phyloP scores from a whole-genome alignment of 1,140 invertebrate genomes.

The Charaxes varanes region DNA sequence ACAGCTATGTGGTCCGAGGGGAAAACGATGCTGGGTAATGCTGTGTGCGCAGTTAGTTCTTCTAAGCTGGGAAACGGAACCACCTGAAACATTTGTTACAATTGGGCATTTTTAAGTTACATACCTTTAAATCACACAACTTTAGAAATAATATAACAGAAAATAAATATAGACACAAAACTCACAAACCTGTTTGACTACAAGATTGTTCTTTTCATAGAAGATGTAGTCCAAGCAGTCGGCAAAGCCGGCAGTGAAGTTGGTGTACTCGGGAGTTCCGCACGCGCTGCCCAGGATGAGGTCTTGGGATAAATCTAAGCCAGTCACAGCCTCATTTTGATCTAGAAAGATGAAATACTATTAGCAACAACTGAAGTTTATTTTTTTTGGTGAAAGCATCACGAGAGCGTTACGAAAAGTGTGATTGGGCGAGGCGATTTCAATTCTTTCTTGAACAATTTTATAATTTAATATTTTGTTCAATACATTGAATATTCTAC shows the following conservation, averaged over 20 bases:
- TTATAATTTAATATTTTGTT: too few species aligned
- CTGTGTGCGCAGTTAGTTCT: conserved; percentile 80
- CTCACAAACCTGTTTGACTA: conserved; percentile 75
- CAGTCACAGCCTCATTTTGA: conserved; percentile 77
- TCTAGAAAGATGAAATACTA: too few species aligned
- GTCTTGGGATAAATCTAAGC: conserved; percentile 78
- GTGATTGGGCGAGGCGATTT: too few species aligned
- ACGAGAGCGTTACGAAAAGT: too few species aligned
- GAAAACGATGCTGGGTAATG: conserved; percentile 89
- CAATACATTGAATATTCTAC: too few species aligned
- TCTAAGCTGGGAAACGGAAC: conserved; percentile 87
- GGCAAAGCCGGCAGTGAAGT: conserved; percentile 87
- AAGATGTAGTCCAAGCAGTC: conserved; percentile 96
- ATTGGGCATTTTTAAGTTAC: too few species aligned
- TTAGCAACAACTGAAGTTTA: too few species aligned
- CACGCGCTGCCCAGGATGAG: conserved; percentile 81
- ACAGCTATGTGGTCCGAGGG: conserved; percentile 95
- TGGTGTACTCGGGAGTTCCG: conserved; percentile 87
- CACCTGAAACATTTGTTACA: conserved; percentile 70
- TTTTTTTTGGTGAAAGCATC: too few species aligned
- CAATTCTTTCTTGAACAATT: too few species aligned
- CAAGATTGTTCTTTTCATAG: conserved; percentile 80
- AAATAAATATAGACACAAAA: background rate
- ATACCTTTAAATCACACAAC: too few species aligned
- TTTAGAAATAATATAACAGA: too few species aligned